These are phyloP conservation scores for Sebastolobus altivelis DNA, from an alignment of 2,797 vertebrate species.

Conservation along the genomic window DNA sequence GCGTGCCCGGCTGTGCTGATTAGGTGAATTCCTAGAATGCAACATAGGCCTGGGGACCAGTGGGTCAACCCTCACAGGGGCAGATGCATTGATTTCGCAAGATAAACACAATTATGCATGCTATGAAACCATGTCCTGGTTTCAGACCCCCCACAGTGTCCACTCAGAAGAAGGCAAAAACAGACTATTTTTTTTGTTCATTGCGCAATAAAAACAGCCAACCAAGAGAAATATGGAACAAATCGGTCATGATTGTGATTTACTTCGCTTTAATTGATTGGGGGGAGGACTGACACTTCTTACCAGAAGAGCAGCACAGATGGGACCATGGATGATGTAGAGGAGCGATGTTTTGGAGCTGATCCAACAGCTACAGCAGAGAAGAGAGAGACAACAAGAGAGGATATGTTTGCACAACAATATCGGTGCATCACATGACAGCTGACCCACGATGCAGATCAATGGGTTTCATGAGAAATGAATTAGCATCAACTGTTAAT, in stretches of 20 bases:
- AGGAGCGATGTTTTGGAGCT: conserved; percentile 96
- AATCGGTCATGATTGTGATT: conserved; percentile 11
- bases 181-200: conserved; percentile 11
- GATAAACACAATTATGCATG: conserved; percentile 56
- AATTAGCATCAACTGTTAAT: conserved; percentile 24
- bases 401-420: conserved; percentile 16
- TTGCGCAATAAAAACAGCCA: conserved; percentile 46
- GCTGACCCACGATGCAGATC: conserved; percentile 21
- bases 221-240: conserved; percentile 20
- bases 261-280: not conserved
- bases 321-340: conserved; percentile 98
- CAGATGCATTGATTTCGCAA: conserved; percentile 64
- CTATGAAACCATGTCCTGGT: conserved; percentile 42
- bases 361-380: conserved; percentile 92
- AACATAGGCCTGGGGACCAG: conserved; percentile 34
- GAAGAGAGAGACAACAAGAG: not conserved
- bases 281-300: conserved; percentile 37
- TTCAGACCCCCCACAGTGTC: conserved; percentile 41
- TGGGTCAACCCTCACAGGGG: conserved; percentile 25
- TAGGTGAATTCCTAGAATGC: conserved; percentile 57
- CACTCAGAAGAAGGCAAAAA: conserved; percentile 30
- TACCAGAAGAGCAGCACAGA: conserved; percentile 97
- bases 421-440: conserved; percentile 9
- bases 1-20: conserved; percentile 31
- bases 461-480: not conserved